A percentile compares a stretch with the other conserved stretches of the same genome.
Conservation (phyloP, 2,888 invertebrate genomes). For the Eucera pruinosa region DNA sequence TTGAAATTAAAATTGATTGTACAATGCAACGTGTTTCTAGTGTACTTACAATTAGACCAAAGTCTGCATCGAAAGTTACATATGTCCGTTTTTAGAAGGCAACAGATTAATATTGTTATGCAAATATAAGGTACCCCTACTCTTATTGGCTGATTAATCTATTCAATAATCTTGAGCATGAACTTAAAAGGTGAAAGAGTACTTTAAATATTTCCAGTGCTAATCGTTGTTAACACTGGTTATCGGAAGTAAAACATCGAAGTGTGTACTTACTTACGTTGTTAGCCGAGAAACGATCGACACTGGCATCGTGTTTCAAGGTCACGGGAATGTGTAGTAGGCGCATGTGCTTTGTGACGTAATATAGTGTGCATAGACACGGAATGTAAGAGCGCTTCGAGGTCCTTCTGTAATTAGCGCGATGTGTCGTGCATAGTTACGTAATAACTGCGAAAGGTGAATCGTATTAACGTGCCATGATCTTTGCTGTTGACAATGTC, state of each 20-base stretch:
- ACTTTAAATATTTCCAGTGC: too few relatives aligned
- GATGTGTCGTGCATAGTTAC: constrained; percentile 41
- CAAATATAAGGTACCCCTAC: too few relatives aligned
- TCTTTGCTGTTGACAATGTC: constrained; percentile 36
- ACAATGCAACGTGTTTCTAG: too few relatives aligned
- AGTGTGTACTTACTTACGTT: not conserved
- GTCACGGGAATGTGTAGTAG: constrained; percentile 45
- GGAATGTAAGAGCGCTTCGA: constrained; percentile 50
- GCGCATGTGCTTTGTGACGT: constrained; percentile 51
- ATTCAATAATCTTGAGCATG: too few relatives aligned
- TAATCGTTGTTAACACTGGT: constrained; percentile 1
- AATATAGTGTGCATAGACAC: constrained; percentile 50
- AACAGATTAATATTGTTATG: too few relatives aligned
- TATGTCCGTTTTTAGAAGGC: too few relatives aligned
- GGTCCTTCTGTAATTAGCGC: constrained; percentile 59
- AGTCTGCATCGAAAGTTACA: too few relatives aligned
- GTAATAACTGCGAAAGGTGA: constrained; percentile 43
- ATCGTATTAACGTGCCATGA: constrained; percentile 38
- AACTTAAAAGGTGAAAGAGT: too few relatives aligned
- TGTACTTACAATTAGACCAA: too few relatives aligned
- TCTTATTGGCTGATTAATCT: too few relatives aligned
- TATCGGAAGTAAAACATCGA: constrained; percentile 15
- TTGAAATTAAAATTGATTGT: too few relatives aligned
- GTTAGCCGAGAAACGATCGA: constrained; percentile 23
- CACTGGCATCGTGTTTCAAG: constrained; percentile 70